A percentile compares a stretch with the other conserved stretches of the same genome.
Conservation (phyloP, 2,888 invertebrate genomes). For the Suillia variegata region DNA sequence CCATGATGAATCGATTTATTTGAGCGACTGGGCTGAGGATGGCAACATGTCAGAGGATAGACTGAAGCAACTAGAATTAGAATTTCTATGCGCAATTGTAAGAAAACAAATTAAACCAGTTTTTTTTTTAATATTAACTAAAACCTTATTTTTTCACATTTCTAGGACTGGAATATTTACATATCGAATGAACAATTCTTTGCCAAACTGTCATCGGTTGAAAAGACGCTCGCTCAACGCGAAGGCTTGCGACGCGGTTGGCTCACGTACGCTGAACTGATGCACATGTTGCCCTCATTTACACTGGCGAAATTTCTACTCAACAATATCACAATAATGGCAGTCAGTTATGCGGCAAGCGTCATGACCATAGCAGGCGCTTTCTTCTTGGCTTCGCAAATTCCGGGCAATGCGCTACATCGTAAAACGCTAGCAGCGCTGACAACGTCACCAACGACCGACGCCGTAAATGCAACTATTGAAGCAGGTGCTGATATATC, state of each 20-base stretch:
- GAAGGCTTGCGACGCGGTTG: constrained; percentile 77
- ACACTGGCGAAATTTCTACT: constrained; percentile 54
- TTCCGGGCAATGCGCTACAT: constrained; percentile 63
- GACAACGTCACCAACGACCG: constrained; percentile 16
- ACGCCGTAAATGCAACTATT: background rate
- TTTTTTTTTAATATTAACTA: too few species aligned
- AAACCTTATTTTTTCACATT: background rate
- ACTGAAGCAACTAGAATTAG: constrained; percentile 82
- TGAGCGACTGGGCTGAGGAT: constrained; percentile 91
- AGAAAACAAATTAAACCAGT: constrained; percentile 60
- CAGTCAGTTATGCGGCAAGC: constrained; percentile 59
- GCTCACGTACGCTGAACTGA: constrained; percentile 82
- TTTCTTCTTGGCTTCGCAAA: constrained; percentile 63
- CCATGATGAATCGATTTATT: constrained; percentile 82
- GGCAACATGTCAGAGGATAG: constrained; percentile 74
- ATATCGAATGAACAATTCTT: constrained; percentile 79
- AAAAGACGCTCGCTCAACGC: constrained; percentile 73
- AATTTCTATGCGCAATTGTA: constrained; percentile 90
- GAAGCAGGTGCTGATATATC: constrained; percentile 16
- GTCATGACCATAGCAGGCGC: constrained; percentile 60
- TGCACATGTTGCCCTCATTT: constrained; percentile 61
- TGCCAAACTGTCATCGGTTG: constrained; percentile 71
- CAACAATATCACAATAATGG: constrained; percentile 54
- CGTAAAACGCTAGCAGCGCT: too few species aligned
- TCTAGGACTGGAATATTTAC: constrained; percentile 82